phyloP scores from a whole-genome alignment of 1,140 invertebrate species.

The Colletes latitarsis region DNA sequence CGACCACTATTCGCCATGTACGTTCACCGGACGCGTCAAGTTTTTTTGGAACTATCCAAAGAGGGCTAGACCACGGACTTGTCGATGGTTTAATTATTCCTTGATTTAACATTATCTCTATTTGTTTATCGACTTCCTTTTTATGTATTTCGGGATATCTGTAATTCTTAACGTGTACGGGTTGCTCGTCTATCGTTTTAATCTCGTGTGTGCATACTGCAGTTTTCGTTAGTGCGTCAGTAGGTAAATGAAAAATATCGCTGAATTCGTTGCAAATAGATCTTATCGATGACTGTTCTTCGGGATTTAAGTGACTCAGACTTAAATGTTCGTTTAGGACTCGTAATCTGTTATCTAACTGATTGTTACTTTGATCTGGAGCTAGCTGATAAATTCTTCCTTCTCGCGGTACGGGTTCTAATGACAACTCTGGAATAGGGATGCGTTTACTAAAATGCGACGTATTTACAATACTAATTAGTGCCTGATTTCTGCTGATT shows the following conservation, averaged over 20 bases:
- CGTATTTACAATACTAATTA: not conserved
- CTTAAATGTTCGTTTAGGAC: not conserved
- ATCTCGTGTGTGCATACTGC: not conserved
- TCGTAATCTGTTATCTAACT: not conserved
- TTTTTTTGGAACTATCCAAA: not conserved
- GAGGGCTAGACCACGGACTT: not conserved
- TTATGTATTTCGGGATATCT: slow-evolving; percentile 8
- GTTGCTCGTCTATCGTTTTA: not conserved
- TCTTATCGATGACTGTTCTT: not conserved
- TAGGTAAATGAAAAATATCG: slow-evolving; percentile 1
- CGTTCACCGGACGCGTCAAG: not conserved
- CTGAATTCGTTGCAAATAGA: not conserved
- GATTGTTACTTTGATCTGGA: not conserved
- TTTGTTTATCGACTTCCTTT: slow-evolving; percentile 6
- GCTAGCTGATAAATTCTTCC: not conserved
- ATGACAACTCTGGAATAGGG: not conserved
- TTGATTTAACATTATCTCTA: not conserved
- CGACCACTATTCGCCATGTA: slow-evolving; percentile 1
- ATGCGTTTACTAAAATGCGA: not conserved
- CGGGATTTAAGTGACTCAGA: not conserved
- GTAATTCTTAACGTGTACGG: not conserved
- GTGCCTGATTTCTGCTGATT: not conserved
- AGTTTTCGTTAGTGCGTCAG: not conserved
- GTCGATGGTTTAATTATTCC: not conserved
- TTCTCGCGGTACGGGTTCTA: not conserved